phyloP scores from a whole-genome alignment of 2,797 vertebrate species.

The Melopsittacus undulatus region DNA sequence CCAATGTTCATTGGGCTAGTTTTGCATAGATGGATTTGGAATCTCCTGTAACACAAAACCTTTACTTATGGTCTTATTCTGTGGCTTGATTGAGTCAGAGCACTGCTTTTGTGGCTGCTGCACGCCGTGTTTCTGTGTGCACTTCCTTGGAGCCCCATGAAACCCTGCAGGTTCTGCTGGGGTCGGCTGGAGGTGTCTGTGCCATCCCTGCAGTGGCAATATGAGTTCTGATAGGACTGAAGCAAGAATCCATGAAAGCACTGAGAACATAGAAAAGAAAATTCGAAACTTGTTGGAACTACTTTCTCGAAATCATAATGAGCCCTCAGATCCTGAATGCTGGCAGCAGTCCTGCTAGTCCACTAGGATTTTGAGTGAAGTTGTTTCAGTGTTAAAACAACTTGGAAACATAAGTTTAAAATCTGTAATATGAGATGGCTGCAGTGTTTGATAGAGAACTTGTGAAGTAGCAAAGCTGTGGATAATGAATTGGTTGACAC shows the following conservation, averaged over 20 bases:
- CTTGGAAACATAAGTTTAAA: background rate
- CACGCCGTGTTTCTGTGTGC: fast-evolving
- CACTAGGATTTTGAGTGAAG: background rate
- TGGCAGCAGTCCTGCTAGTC: background rate
- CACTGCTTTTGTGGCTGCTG: background rate
- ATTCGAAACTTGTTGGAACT: background rate
- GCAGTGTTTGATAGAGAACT: background rate
- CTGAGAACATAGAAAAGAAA: background rate
- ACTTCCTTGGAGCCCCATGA: background rate
- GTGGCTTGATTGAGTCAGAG: background rate
- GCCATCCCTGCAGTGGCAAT: background rate
- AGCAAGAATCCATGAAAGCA: background rate
- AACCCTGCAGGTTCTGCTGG: background rate
- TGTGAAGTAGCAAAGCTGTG: background rate
- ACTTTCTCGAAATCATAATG: background rate
- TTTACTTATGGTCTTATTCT: background rate
- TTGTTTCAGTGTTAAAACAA: background rate
- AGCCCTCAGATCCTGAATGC: background rate
- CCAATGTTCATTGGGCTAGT: background rate
- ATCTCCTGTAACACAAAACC: background rate
- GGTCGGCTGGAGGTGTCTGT: background rate
- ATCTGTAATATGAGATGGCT: background rate
- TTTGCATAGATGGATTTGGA: background rate
- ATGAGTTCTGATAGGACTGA: fast-evolving
- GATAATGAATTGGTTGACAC: background rate